Evolutionary conservation across 2,888 invertebrate species (phyloP), one percentile per base, ranked within the genome.

Genomic region (Euplagia quadripunctaria): DNA sequence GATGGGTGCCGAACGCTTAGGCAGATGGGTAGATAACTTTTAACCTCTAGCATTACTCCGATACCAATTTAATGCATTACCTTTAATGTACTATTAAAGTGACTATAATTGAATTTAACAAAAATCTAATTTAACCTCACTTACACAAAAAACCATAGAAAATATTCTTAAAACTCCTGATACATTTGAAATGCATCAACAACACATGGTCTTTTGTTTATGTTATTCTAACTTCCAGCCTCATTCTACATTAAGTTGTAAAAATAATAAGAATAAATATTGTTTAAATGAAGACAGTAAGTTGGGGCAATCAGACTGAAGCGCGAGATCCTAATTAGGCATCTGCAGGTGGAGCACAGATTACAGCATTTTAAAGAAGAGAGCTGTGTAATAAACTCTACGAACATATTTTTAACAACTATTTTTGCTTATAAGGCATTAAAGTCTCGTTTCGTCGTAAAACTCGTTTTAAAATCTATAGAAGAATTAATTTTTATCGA

Each of bases 261-360:
- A 0, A 49, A 61, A 70, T 41, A 64, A 43, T 51, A 58, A 55
- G 64, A 75, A 49, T 55, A 74, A 79, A 70, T 66, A 73, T 68
- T 43, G 66, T 75, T 72, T 64, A 65, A 79, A 78, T 71, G 69
- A 75, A 78, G 70, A 52, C 51, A 69, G 69, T 64, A 68, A 69
- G 6, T 68, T 68, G 43, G 64, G 73, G 71, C 77, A 79, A 81
- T 84, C 77, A 72, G 67, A 73, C 71, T 73, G 68, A 64, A 87
- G 86, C 82, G 84, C 79, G 79, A 85, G 85, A 86, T 86, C 86
- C 82, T 91, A 92, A 91, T 90, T 89, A 90, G 86, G 78, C 66
- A 85, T 81, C 79, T 87, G 83, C 87, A 88, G 88, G 86, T 87
- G 84, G 78, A 76, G 80, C 82, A 80, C 81, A 86, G 87, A 88